phyloP scores from a whole-genome alignment of 1,140 invertebrate genomes.

The Epicauta chinensis region DNA sequence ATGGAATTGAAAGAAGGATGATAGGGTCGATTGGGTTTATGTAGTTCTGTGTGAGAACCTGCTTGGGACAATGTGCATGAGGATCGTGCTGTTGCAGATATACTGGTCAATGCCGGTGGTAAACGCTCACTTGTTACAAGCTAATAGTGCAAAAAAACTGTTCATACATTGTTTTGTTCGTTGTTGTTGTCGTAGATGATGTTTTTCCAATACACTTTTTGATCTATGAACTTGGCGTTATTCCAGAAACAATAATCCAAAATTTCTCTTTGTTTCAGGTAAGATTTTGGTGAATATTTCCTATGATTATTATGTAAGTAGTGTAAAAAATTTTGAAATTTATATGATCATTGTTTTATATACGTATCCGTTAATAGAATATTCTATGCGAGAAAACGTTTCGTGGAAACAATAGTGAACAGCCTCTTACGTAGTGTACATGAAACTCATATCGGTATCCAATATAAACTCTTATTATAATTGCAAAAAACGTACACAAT shows the following conservation, averaged over 20 bases:
- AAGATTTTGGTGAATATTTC: not conserved
- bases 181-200: not conserved
- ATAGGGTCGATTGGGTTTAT: slow-evolving; percentile 10
- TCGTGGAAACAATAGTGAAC: slow-evolving; percentile 17
- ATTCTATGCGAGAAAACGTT: slow-evolving; percentile 7
- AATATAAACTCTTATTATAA: slow-evolving; percentile 17
- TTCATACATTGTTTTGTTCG: slow-evolving; percentile 18
- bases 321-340: too few relatives aligned
- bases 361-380: not conserved
- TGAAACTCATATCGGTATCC: slow-evolving; percentile 13
- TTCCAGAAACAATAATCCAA: too few relatives aligned
- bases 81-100: slow-evolving; percentile 28
- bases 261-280: slow-evolving; percentile 1
- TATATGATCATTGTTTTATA: too few relatives aligned
- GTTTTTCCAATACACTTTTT: not conserved
- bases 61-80: slow-evolving; percentile 27
- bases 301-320: too few relatives aligned
- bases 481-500: slow-evolving; percentile 19
- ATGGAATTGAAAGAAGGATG: not conserved
- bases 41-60: slow-evolving; percentile 28
- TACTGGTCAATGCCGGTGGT: slow-evolving; percentile 35
- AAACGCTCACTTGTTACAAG: slow-evolving; percentile 28
- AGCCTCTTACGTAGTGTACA: slow-evolving; percentile 8
- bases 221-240: too few relatives aligned
- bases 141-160: slow-evolving; percentile 23